Evolutionary conservation across 2,888 invertebrate species (phyloP), one percentile per base, ranked within the genome.

Genomic region (Caradrina clavipalpis): DNA sequence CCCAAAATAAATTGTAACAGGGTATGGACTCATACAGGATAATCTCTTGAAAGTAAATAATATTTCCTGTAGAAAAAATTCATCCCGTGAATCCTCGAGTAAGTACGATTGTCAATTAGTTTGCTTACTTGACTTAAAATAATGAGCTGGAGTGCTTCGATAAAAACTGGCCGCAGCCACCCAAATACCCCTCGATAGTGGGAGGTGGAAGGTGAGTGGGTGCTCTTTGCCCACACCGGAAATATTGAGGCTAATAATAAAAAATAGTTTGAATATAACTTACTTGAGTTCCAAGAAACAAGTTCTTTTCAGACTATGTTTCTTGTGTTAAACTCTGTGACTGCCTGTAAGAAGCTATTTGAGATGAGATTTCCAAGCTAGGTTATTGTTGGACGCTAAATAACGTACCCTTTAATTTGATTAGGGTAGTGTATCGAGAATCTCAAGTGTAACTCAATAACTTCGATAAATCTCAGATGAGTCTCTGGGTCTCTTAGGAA

Each of bases 381-480:
- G 26, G 42, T 31, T 21, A 15, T 42, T 54, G 35, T 26, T 54
- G n/a, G 49, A 22, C 42, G 49, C 15, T 60, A 53, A 56, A 58
- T 61, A 53, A 55, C 13, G 49, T 42, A 19, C 17, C 42, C 31
- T 63, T 45, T 78, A 61, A 65, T 65, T 68, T 73, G 8, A 39
- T 64, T 60, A 50, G 42, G 35, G 13, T 49, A 53, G 22, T 42
- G 22, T 78, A 63, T 67, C 55, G 19, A 39, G 22, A 49, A 58
- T 70, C 42, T 57, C 39, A 61, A 57, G 45, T 63, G 21, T 67
- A 78, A 78, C 57, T 61, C 60, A 64, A 73, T 76, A 63, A 76
- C 57, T 59, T 56, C 49, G 21, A 45, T 68, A 64, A 65, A 69
- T 69, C 58, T 65, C 53, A 47, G 61, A 59, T 55, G 47, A 73